Conservation (phyloP, 1,140 invertebrate species). For the Drosophila eugracilis region DNA sequence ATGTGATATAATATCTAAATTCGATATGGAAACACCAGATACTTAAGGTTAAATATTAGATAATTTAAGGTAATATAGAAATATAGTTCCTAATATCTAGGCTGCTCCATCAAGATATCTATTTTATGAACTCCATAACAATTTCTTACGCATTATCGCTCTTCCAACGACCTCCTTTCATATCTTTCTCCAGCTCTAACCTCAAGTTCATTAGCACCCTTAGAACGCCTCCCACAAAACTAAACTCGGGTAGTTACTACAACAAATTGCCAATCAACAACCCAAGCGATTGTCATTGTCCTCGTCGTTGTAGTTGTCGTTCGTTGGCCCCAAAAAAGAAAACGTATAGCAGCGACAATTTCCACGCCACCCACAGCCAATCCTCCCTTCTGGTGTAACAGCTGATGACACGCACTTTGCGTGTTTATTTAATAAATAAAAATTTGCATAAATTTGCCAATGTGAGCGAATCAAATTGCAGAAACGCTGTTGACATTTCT, state of each 20-base stretch:
- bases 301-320: constrained; percentile 44
- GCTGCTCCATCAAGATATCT: constrained; percentile 8
- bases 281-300: constrained; percentile 34
- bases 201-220: constrained; percentile 55
- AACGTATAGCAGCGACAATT: neutral
- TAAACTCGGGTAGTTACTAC: constrained; percentile 45
- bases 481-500: constrained; percentile 43
- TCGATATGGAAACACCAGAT: too few relatives aligned
- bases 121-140: constrained; percentile 33
- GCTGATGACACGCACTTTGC: constrained; percentile 73
- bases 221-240: constrained; percentile 29
- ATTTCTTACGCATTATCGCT: constrained; percentile 38
- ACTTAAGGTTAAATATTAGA: too few relatives aligned
- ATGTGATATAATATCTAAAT: too few relatives aligned
- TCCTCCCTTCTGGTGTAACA: constrained; percentile 29
- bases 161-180: constrained; percentile 5
- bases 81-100: too few relatives aligned
- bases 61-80: too few relatives aligned
- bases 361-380: constrained; percentile 1
- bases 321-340: constrained; percentile 42
- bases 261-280: constrained; percentile 70
- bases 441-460: constrained; percentile 78
- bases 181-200: constrained; percentile 13
- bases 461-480: constrained; percentile 35
- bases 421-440: constrained; percentile 81